Evolutionary conservation across 1,140 invertebrate genomes (phyloP).

Genomic region (Polypedilum pembai): DNA sequence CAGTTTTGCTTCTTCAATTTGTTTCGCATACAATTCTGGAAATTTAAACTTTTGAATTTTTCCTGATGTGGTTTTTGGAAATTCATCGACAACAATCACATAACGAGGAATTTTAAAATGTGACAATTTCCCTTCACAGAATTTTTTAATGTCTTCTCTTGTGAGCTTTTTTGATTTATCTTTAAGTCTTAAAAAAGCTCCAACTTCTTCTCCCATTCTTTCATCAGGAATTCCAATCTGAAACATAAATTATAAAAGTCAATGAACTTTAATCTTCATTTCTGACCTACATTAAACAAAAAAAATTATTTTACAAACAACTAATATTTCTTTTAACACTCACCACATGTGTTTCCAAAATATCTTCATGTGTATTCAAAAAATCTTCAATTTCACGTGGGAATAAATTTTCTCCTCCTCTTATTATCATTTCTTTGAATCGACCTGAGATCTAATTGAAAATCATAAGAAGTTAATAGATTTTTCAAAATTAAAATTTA

Average conservation of each 20-base stretch:
- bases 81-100: conserved; percentile 61
- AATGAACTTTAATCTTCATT: neutral
- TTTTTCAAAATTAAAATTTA: too few relatives aligned
- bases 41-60: conserved; percentile 74
- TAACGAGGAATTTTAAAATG: conserved; percentile 79
- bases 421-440: conserved; percentile 77
- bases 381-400: conserved; percentile 78
- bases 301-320: too few relatives aligned
- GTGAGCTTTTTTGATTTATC: conserved; percentile 39
- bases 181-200: conserved; percentile 56
- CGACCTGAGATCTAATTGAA: conserved; percentile 51
- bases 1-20: neutral
- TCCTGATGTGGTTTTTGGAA: conserved; percentile 75
- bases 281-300: too few relatives aligned
- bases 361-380: conserved; percentile 62
- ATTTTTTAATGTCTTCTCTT: conserved; percentile 59
- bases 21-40: conserved; percentile 41
- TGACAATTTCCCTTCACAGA: conserved; percentile 68
- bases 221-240: conserved; percentile 62
- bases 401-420: conserved; percentile 83
- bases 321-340: too few relatives aligned
- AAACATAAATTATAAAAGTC: too few relatives aligned
- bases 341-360: conserved; percentile 64
- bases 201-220: conserved; percentile 77
- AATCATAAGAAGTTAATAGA: too few relatives aligned